A percentile compares a stretch with the other conserved stretches of the same genome.
These are phyloP conservation scores for Oryzias dopingdopingensis DNA, from an alignment of 2,797 vertebrate genomes.

Conservation along the genomic window DNA sequence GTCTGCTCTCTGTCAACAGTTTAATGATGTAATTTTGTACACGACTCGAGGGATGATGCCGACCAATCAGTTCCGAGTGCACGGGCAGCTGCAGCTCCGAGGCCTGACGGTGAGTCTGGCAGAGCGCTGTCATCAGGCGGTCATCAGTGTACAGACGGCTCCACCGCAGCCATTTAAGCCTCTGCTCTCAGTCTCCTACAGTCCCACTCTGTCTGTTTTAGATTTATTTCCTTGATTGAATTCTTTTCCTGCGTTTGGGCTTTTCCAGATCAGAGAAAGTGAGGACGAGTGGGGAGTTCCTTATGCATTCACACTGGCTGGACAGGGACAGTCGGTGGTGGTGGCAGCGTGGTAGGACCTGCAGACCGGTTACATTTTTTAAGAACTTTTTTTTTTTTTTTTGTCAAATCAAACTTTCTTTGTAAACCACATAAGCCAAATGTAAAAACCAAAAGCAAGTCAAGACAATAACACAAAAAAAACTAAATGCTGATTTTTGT, in stretches of 20 bases:
- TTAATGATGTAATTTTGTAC: constrained; percentile 91
- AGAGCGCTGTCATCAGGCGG: constrained; percentile 37
- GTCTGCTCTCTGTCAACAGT: constrained; percentile 70
- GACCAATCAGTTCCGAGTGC: constrained; percentile 96
- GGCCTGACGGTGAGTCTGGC: constrained; percentile 88
- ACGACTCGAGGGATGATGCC: constrained; percentile 92
- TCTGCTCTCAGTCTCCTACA: constrained; percentile 26
- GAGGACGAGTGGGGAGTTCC: constrained; percentile 97
- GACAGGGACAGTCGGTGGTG: constrained; percentile 89
- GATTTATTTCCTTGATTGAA: constrained; percentile 48
- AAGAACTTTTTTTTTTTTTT: too few relatives aligned
- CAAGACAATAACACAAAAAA: too few relatives aligned
- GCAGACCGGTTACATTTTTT: not conserved
- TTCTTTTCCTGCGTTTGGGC: constrained; percentile 46
- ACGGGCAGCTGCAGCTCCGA: constrained; percentile 88
- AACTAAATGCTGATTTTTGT: too few relatives aligned
- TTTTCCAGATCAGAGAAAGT: constrained; percentile 88
- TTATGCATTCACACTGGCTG: constrained; percentile 90
- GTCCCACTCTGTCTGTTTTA: constrained; percentile 61
- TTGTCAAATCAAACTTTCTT: too few relatives aligned
- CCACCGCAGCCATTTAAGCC: constrained; percentile 6
- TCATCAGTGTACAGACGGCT: constrained; percentile 45
- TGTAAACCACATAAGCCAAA: too few relatives aligned
- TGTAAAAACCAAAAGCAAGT: too few relatives aligned
- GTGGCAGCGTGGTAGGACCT: constrained; percentile 89